Evolutionary conservation across 2,113 vertebrate species (phyloP).

Genomic region (Gorsachius goisagi): DNA sequence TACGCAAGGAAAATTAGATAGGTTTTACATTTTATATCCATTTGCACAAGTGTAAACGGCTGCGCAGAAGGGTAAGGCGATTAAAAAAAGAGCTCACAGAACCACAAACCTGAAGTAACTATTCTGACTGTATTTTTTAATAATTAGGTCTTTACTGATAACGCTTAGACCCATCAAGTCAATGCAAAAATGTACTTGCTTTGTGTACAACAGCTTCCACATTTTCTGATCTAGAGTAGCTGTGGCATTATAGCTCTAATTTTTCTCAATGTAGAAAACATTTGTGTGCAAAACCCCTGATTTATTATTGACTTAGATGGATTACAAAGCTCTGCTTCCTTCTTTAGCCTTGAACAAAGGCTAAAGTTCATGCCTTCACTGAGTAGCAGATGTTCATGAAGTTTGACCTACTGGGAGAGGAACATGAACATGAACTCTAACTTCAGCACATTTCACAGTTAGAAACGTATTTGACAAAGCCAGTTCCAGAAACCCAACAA

Average conservation of each 20-base stretch:
- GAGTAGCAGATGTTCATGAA: constrained; percentile 48
- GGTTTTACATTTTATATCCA: not conserved
- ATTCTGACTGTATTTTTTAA: not conserved
- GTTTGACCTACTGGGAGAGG: constrained; percentile 48
- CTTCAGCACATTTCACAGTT: not conserved
- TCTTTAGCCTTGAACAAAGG: constrained; percentile 53
- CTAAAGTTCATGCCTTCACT: constrained; percentile 51
- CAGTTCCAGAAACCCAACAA: not conserved
- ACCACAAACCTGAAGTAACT: not conserved
- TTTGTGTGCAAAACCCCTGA: not conserved
- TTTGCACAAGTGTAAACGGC: not conserved
- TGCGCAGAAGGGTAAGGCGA: not conserved
- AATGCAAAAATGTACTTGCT: not conserved
- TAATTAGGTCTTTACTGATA: not conserved
- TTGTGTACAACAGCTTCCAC: not conserved
- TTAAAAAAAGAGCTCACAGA: not conserved
- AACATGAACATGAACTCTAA: constrained; percentile 48
- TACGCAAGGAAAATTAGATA: not conserved
- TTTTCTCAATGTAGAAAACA: not conserved
- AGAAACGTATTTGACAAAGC: not conserved
- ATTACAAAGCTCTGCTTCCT: constrained; percentile 46
- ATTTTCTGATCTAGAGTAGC: not conserved
- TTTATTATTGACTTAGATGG: constrained; percentile 63
- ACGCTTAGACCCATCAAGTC: not conserved
- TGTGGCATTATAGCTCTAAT: not conserved